phyloP scores from a whole-genome alignment of 2,113 vertebrate species.

The Telmatochromis sp. region DNA sequence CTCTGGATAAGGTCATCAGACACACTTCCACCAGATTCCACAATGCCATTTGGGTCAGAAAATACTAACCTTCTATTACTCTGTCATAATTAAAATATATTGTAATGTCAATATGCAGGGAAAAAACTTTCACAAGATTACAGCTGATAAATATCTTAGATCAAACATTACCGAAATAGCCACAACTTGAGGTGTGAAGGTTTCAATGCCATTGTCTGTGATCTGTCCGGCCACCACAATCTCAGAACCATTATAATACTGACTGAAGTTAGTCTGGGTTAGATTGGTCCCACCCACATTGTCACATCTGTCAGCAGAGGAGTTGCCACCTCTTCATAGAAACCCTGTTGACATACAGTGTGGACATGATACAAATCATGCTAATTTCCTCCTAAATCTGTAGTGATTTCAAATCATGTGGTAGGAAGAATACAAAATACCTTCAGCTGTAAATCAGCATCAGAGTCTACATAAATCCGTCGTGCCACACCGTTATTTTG shows the following conservation, averaged over 20 bases:
- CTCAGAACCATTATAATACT: background rate
- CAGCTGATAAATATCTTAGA: background rate
- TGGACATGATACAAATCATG: background rate
- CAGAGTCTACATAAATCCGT: background rate
- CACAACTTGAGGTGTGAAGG: background rate
- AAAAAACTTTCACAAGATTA: background rate
- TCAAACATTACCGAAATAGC: background rate
- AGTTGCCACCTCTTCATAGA: background rate
- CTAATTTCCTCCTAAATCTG: rapidly evolving
- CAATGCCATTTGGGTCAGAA: background rate
- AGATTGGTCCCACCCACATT: background rate
- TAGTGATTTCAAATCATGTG: background rate
- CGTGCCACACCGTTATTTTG: background rate
- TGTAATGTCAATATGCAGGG: background rate
- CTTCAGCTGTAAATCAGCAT: background rate
- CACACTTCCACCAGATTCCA: background rate
- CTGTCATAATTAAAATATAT: background rate
- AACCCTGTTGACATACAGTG: background rate
- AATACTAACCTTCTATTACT: background rate
- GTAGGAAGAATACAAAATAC: background rate
- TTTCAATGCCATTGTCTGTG: background rate
- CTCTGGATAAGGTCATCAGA: background rate
- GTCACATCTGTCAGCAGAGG: background rate
- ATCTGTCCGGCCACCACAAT: background rate
- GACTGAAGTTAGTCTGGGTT: background rate